Percentiles rank a stretch among this genome's conserved stretches.
Conservation (phyloP, 2,113 vertebrate genomes). For the Upupa epops region DNA sequence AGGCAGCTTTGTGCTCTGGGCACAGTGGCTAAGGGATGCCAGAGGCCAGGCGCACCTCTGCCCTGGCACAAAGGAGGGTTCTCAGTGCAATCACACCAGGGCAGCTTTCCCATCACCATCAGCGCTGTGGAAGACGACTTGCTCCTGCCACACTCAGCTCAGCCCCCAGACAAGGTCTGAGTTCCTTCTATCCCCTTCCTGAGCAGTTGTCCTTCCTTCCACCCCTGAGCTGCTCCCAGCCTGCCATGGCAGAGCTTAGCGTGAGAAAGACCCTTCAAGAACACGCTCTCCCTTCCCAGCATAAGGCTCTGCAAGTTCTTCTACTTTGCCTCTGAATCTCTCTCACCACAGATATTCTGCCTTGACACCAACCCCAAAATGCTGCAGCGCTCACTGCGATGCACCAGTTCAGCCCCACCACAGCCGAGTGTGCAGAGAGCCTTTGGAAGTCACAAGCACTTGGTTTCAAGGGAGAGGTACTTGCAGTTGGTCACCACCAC, state of each 20-base stretch:
- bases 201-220: neutral
- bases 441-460: neutral
- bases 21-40: neutral
- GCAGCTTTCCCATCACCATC: neutral
- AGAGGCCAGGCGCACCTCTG: neutral
- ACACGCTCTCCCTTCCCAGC: rapidly evolving
- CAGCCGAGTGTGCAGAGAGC: neutral
- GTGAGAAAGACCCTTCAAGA: neutral
- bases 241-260: neutral
- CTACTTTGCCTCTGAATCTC: neutral
- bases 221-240: neutral
- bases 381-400: rapidly evolving
- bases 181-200: neutral
- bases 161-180: neutral
- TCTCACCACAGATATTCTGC: rapidly evolving
- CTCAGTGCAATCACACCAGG: neutral
- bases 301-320: neutral
- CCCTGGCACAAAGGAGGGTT: neutral
- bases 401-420: neutral
- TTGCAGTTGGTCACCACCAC: neutral
- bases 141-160: neutral
- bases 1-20: neutral
- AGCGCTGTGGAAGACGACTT: neutral
- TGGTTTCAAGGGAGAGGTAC: neutral
- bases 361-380: neutral